These are phyloP conservation scores for Podarcis cretensis DNA, from an alignment of 2,113 vertebrate genomes.

Conservation along the genomic window DNA sequence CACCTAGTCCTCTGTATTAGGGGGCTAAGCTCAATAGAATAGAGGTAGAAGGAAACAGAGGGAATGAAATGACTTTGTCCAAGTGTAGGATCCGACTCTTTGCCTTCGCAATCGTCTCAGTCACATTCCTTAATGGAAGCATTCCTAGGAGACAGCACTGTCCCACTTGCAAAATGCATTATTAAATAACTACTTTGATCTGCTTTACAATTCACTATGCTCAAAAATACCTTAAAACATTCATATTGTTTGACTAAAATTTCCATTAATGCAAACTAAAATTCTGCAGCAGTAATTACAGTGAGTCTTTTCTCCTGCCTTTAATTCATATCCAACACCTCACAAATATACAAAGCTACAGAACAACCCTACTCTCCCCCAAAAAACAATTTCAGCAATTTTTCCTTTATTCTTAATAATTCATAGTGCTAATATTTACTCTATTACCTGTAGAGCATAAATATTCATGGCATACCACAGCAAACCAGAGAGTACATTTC, in stretches of 20 bases:
- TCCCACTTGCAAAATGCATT: not conserved
- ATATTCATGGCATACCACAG: constrained; percentile 86
- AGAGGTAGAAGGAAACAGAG: not conserved
- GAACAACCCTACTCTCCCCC: constrained; percentile 75
- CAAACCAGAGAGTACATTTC: constrained; percentile 71
- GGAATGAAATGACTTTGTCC: not conserved
- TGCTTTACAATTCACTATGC: constrained; percentile 27
- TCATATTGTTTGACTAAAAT: constrained; percentile 51
- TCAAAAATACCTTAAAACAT: constrained; percentile 57
- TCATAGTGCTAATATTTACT: constrained; percentile 94
- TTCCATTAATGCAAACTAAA: constrained; percentile 45
- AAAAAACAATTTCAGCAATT: constrained; percentile 89
- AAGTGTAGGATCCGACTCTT: not conserved
- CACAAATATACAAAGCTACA: constrained; percentile 66
- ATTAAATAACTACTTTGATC: constrained; percentile 46
- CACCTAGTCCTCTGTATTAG: not conserved
- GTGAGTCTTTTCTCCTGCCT: constrained; percentile 44
- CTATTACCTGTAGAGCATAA: constrained; percentile 91
- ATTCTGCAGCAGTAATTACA: constrained; percentile 39
- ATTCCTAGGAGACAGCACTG: constrained; percentile 17
- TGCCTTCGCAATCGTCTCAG: not conserved
- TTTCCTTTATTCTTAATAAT: constrained; percentile 88
- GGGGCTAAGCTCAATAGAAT: not conserved
- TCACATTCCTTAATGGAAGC: not conserved
- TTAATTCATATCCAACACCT: constrained; percentile 48